Evolutionary conservation across 1,140 invertebrate species (phyloP), one percentile per base, ranked within the genome.

Genomic region (Dreissena rostriformis): DNA sequence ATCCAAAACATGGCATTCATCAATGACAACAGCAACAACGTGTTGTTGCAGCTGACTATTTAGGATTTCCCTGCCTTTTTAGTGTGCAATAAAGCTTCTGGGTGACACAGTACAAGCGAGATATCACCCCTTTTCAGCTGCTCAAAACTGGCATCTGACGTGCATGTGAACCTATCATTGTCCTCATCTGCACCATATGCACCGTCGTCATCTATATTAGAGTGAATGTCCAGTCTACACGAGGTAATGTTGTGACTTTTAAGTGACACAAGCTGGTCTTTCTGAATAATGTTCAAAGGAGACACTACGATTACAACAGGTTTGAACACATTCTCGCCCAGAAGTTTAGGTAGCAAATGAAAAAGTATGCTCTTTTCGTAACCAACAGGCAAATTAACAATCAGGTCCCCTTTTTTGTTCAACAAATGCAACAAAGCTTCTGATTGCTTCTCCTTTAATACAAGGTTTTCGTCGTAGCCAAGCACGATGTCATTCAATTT

Each of bases 271-370:
- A 73, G 22, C 22, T 82, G 80, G 49, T 82, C 80, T 12, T 82
- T 82, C 61, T 82, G 80, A 67, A 82, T 82, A 14, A 82, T 75
- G 22, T 82, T 82, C 10, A 82, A 70, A 22, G 79, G 68, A 51
- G 70, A 73, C 51, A 81, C 53, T 61, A 49, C 49, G 17, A 81
- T 39, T 52, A 57, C 67, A 57, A 71, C 66, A 14, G 67, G 39
- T 19, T 52, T 52, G 7, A 22, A 39, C 52, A 57, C 19, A 55
- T 49, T 53, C 28, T 73, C 39, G 7, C 70, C 57, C 14, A 82
- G 49, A 68, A 75, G 49, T 28, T 67, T 19, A 17, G 81, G 81
- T 53, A 82, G 72, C 17, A 75, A 28, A 19, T 82, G 81, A 39
- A 63, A 82, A 22, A 82, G 26, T 19, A 82, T 24, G 61, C 81